Base-by-base conservation (phyloP, 2,113 vertebrate species). In the Mesoclemmys tuberculata region DNA sequence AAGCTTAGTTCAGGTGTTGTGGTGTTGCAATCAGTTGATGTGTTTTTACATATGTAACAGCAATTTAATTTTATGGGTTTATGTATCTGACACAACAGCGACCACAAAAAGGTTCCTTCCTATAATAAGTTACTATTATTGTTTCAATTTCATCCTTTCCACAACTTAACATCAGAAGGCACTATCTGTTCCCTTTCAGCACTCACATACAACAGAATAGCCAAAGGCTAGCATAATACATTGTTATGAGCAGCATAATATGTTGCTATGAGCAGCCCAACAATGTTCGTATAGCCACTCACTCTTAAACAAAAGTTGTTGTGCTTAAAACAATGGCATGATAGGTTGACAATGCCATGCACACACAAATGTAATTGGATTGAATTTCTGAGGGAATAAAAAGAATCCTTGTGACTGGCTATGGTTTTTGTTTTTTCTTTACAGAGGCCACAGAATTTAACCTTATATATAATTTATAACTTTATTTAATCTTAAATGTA, bases 21-120 rank as follows among this genome's bases (percentile, higher is more conserved):
- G 27, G 87, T 80, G 88, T 49, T 56, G 10, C 38, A 68, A 74
- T 55, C 85, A 41, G 61, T 78, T 19, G 44, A 44, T 87, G 64
- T 29, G 6, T 74, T 85, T 93, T 91, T 61, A 74, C 58, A 87
- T 54, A 26, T 0, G 1, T 90, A 64, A 93, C 46, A 87, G 16
- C 90, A 94, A 90, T 84, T 88, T 96, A 89, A 87, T 80, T 41
- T 56, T 81, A 75, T 52, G 84, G 54, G 24, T 75, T 94, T 90
- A 27, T 90, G 82, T 31, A 41, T 55, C 79, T 82, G 78, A 35
- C 54, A 44, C 2, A 56, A 71, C 49, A 94, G 41, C 1, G 8
- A 38, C 49, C 1, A 1, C 21, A 27, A 0, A 4, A 77, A 27
- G 51, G 84, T 85, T 80, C 82, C 29, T 89, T 79, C 48, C 26